Evolutionary conservation across 2,797 vertebrate genomes (phyloP), one percentile per base, ranked within the genome.

Genomic region (Valencia hispanica): DNA sequence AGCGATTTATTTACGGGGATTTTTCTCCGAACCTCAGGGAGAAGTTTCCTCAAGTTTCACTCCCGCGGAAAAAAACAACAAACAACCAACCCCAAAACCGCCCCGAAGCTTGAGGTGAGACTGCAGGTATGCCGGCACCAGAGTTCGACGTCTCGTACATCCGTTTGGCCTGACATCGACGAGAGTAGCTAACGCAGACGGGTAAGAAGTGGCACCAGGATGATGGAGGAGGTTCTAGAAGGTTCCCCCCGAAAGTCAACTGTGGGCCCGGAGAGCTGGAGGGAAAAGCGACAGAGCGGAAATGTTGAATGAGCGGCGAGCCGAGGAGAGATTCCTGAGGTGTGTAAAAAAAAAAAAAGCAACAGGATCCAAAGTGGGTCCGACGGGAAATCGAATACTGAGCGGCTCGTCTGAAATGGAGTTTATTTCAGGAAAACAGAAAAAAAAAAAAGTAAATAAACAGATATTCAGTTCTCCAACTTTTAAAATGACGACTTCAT

Each of bases 261-360:
- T 27, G 9, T 8, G 69, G 36, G 48, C 39, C 32, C n/a, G 22
- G n/a, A 25, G 22, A n/a, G 6, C 14, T 34, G 10, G 39, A 57
- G n/a, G 8, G 48, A 34, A 39, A 65, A 63, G 61, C 61, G 7
- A 22, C 17, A 20, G 20, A 50, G 17, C 18, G 47, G 9, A 30
- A 9, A 18, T 36, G 36, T 36, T 36, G 36, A 65, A 65, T 41
- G 63, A 55, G 22, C 51, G 4, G 51, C 51, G 25, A 55, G 53
- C 53, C n/a, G n/a, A 27, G 27, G 55, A 27, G 65, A 66, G 65
- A 91, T 98, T 97, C 97, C 97, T 97, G 97, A 97, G 97, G 96
- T 95, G 96, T 89, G 95, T 95, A 92, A 87, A 61, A 87, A 91
- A 91, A 43, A 86, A 90, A 83, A 93, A 81, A 92, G 86, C 78